A percentile compares a stretch with the other conserved stretches of the same genome.
phyloP scores from a whole-genome alignment of 2,113 vertebrate genomes.

The Edolisoma coerulescens region DNA sequence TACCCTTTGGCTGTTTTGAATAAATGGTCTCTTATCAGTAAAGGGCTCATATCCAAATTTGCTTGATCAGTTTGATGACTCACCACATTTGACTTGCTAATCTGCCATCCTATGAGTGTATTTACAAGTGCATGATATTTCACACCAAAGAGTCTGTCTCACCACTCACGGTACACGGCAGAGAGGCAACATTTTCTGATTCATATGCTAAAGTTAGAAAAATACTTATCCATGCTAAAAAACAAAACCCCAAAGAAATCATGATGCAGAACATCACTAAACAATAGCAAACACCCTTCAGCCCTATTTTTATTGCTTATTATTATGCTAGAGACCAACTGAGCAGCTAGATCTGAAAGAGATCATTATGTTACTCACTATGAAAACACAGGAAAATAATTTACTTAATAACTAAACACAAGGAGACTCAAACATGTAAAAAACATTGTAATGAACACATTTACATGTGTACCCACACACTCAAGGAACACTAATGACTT shows the following conservation, averaged over 20 bases:
- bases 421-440: not conserved
- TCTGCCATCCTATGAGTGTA: not conserved
- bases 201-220: not conserved
- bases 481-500: not conserved
- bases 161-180: not conserved
- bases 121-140: slow-evolving; percentile 16
- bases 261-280: not conserved
- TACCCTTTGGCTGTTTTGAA: not conserved
- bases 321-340: not conserved
- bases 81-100: slow-evolving; percentile 38
- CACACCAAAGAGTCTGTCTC: not conserved
- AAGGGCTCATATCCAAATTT: not conserved
- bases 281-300: not conserved
- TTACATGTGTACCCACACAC: not conserved
- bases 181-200: not conserved
- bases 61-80: slow-evolving; percentile 20
- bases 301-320: not conserved
- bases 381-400: not conserved
- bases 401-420: not conserved
- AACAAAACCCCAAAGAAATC: not conserved
- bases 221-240: not conserved
- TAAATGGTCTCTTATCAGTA: not conserved
- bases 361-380: not conserved
- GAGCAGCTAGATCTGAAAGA: not conserved
- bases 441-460: not conserved